Conservation (phyloP, 2,888 invertebrate genomes). For the Caradrina kadenii region DNA sequence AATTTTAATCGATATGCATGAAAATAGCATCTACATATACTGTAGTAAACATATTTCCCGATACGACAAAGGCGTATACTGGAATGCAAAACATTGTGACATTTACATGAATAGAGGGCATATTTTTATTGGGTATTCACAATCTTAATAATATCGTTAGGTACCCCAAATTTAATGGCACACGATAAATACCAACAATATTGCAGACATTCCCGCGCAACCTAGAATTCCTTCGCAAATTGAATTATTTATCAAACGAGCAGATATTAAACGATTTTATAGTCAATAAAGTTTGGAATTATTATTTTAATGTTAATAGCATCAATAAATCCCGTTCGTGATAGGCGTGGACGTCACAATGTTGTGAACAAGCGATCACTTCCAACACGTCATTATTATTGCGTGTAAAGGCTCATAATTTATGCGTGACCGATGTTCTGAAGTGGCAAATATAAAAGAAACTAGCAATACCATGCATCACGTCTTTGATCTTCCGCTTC, state of each 20-base stretch:
- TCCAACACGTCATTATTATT: slow-evolving; percentile 10
- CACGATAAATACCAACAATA: slow-evolving; percentile 54
- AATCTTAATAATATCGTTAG: slow-evolving; percentile 21
- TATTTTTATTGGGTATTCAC: neutral
- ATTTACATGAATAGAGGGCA: neutral
- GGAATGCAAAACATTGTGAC: neutral
- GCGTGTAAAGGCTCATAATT: slow-evolving; percentile 15
- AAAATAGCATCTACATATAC: too few relatives aligned
- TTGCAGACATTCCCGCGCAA: slow-evolving; percentile 48
- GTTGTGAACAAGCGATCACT: slow-evolving; percentile 63
- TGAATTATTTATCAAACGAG: slow-evolving; percentile 85
- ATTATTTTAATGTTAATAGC: slow-evolving; percentile 88
- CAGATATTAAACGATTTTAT: slow-evolving; percentile 86
- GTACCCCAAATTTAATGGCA: slow-evolving; percentile 57
- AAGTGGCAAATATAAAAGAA: neutral
- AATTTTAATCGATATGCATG: too few relatives aligned
- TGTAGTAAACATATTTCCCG: neutral
- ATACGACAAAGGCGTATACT: neutral
- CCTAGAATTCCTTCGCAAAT: slow-evolving; percentile 73
- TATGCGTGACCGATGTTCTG: neutral
- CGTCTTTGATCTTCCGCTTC: too few relatives aligned
- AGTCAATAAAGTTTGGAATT: slow-evolving; percentile 85
- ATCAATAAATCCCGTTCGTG: slow-evolving; percentile 81
- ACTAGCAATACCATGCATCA: too few relatives aligned
- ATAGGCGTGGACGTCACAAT: slow-evolving; percentile 76